Conservation (phyloP, 1,140 invertebrate genomes). For the Gyrodactylus bullatarudis region DNA sequence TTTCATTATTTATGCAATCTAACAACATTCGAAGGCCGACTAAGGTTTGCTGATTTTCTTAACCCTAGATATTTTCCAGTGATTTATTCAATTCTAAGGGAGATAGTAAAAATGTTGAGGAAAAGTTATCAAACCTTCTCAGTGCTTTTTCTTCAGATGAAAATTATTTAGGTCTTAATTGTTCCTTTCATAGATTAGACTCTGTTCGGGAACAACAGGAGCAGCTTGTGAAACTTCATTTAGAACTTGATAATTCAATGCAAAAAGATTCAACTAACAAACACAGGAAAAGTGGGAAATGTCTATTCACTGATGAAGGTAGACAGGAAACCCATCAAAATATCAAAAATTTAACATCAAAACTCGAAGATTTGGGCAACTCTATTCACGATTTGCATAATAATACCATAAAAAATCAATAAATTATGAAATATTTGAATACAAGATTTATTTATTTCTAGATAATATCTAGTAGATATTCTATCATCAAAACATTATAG, state of each 20-base stretch:
- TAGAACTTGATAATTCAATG: neutral
- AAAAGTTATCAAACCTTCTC: neutral
- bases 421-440: no score
- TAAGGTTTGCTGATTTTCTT: no score
- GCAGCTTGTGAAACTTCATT: neutral
- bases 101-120: neutral
- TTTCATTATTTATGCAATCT: no score
- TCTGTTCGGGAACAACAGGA: neutral
- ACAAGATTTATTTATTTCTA: no score
- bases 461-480: no score
- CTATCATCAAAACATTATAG: no score
- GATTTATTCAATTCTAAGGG: neutral
- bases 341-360: neutral
- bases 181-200: neutral
- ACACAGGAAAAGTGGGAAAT: neutral
- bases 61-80: no score
- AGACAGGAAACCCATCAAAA: neutral
- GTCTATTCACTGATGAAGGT: neutral
- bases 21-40: no score
- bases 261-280: neutral
- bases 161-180: neutral
- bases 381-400: neutral
- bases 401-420: no score
- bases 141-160: neutral
- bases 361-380: neutral